These are phyloP conservation scores for Etheostoma perlongum DNA, from an alignment of 2,797 vertebrate species.

Conservation along the genomic window DNA sequence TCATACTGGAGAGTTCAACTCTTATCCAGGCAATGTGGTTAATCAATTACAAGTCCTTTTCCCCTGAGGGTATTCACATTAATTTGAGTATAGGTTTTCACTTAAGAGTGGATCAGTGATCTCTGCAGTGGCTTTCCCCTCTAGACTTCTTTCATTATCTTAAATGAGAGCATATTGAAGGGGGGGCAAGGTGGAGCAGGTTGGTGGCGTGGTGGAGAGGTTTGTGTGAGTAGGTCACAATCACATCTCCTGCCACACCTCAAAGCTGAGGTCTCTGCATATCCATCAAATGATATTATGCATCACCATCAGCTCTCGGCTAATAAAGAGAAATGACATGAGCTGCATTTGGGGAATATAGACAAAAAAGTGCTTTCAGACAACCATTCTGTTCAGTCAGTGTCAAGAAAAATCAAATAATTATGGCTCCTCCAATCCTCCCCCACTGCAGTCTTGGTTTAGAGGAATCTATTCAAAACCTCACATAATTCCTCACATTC, in stretches of 20 bases:
- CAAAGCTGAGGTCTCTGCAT: slow-evolving; percentile 29
- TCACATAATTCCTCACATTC: slow-evolving; percentile 62
- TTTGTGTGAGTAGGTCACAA: slow-evolving; percentile 67
- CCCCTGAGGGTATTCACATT: slow-evolving; percentile 82
- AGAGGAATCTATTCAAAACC: slow-evolving; percentile 65
- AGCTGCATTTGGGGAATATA: slow-evolving; percentile 47
- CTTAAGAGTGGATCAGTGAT: slow-evolving; percentile 85
- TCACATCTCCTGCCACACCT: slow-evolving; percentile 59
- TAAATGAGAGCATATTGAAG: slow-evolving; percentile 82
- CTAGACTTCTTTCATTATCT: slow-evolving; percentile 84
- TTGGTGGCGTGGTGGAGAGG: slow-evolving; percentile 40
- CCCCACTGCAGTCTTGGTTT: slow-evolving; percentile 46
- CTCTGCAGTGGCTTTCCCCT: slow-evolving; percentile 80
- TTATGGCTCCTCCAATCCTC: slow-evolving; percentile 24
- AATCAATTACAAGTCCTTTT: slow-evolving; percentile 84
- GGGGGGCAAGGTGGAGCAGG: slow-evolving; percentile 74
- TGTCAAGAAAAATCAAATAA: slow-evolving; percentile 49
- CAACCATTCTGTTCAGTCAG: slow-evolving; percentile 49
- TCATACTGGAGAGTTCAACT: slow-evolving; percentile 76
- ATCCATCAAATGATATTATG: slow-evolving; percentile 71
- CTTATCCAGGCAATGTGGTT: slow-evolving; percentile 82
- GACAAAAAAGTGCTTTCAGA: slow-evolving; percentile 38
- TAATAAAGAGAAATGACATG: slow-evolving; percentile 63
- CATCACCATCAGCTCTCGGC: slow-evolving; percentile 59
- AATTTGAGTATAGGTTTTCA: slow-evolving; percentile 87